A percentile compares a stretch with the other conserved stretches of the same genome.
Conservation (phyloP, 2,888 invertebrate genomes). For the Odiellus spinosus region DNA sequence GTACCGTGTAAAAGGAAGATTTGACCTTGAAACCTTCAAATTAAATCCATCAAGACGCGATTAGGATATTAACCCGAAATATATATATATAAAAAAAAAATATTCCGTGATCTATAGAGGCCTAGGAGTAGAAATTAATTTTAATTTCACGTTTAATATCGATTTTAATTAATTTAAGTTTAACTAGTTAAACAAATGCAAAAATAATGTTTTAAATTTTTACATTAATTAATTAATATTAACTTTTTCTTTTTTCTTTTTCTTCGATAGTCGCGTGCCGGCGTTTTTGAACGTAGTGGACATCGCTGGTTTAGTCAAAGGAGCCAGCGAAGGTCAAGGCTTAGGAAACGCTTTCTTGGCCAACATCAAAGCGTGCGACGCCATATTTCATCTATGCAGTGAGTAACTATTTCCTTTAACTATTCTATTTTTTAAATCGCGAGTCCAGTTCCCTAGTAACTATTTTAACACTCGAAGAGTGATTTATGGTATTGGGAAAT, state of each 20-base stretch:
- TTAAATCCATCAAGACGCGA: too few species aligned
- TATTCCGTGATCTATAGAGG: too few species aligned
- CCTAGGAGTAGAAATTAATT: too few species aligned
- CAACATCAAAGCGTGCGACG: constrained; percentile 96
- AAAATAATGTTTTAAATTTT: too few species aligned
- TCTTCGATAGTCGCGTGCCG: constrained; percentile 75
- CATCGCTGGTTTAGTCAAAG: constrained; percentile 95
- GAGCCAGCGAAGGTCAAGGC: constrained; percentile 94
- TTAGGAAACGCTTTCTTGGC: constrained; percentile 97
- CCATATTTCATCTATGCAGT: constrained; percentile 93
- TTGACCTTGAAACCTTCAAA: too few species aligned
- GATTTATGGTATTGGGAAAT: background rate
- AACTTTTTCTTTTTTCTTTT: constrained; percentile 3
- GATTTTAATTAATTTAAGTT: too few species aligned
- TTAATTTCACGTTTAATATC: too few species aligned
- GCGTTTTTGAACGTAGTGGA: constrained; percentile 95
- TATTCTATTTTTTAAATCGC: constrained; percentile 1
- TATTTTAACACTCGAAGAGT: background rate
- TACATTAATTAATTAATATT: constrained; percentile 5
- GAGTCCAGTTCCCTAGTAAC: background rate
- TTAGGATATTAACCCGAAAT: too few species aligned
- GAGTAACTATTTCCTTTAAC: constrained; percentile 39
- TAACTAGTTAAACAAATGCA: too few species aligned
- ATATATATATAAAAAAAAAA: too few species aligned
- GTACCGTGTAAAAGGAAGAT: too few species aligned